These are phyloP conservation scores for Alligator sinensis DNA, from an alignment of 2,113 vertebrate genomes.

Conservation along the genomic window DNA sequence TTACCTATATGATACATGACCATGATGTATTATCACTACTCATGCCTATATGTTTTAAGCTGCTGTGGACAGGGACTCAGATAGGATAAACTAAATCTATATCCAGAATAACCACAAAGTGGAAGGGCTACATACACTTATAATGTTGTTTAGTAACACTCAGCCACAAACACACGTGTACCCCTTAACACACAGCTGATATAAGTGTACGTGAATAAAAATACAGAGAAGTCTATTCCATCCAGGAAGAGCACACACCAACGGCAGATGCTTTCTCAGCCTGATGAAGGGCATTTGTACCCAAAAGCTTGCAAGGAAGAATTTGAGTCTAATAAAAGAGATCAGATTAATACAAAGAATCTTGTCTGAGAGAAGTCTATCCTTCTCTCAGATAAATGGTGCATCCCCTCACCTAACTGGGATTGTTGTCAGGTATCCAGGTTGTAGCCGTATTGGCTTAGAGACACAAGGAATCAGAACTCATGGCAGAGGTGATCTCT, in stretches of 20 bases:
- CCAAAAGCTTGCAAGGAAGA: too few species aligned
- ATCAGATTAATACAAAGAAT: too few species aligned
- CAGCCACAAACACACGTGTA: too few species aligned
- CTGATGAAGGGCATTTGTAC: too few species aligned
- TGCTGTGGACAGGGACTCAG: background rate
- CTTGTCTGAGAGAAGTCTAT: too few species aligned
- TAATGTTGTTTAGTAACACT: background rate
- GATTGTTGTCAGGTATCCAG: background rate
- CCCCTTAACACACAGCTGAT: background rate
- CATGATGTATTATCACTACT: background rate
- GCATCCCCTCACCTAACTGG: background rate
- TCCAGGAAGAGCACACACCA: background rate
- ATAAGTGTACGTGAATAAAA: background rate
- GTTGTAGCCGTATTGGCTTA: too few species aligned
- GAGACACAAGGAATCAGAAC: too few species aligned
- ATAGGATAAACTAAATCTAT: background rate
- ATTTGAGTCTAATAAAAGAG: too few species aligned
- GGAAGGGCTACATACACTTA: background rate
- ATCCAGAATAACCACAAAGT: background rate
- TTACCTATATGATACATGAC: background rate
- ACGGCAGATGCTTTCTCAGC: too few species aligned
- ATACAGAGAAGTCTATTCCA: background rate
- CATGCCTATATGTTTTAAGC: background rate
- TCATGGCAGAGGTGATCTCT: too few species aligned
- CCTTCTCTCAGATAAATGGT: background rate